A percentile compares a stretch with the other conserved stretches of the same genome.
Conservation (phyloP, 2,888 invertebrate species). For the Leptopilina drosophilae region DNA sequence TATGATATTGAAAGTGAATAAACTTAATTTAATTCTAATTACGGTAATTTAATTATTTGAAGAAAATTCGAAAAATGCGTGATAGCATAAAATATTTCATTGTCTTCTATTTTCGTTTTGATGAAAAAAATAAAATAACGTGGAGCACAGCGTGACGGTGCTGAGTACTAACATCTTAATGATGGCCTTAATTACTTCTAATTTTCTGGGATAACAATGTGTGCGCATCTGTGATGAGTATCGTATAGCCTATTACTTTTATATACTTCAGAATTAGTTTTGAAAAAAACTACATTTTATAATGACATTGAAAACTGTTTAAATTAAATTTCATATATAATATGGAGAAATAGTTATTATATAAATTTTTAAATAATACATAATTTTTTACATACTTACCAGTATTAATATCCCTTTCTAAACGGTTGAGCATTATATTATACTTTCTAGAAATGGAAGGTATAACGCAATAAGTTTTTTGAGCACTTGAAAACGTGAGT, state of each 20-base stretch:
- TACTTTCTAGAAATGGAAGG: constrained; percentile 10
- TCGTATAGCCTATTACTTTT: not conserved
- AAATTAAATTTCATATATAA: too few relatives aligned
- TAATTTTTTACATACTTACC: not conserved
- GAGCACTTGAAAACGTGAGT: not conserved
- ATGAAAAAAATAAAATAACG: not conserved
- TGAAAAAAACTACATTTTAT: not conserved
- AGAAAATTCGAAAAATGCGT: not conserved
- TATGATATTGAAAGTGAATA: not conserved
- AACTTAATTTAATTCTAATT: not conserved
- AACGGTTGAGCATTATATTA: not conserved
- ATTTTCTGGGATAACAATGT: constrained; percentile 13
- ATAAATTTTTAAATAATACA: not conserved
- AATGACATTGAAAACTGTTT: too few relatives aligned
- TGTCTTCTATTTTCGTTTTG: not conserved
- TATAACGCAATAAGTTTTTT: not conserved
- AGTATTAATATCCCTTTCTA: constrained; percentile 14
- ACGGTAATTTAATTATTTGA: not conserved
- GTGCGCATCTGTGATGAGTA: not conserved
- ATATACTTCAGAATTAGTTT: not conserved
- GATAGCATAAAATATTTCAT: constrained; percentile 3
- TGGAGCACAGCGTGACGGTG: constrained; percentile 1
- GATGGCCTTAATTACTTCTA: constrained; percentile 35
- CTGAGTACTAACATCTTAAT: constrained; percentile 21
- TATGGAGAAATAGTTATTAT: not conserved